Evolutionary conservation across 2,113 vertebrate species (phyloP).

Genomic region (Struthio camelus): DNA sequence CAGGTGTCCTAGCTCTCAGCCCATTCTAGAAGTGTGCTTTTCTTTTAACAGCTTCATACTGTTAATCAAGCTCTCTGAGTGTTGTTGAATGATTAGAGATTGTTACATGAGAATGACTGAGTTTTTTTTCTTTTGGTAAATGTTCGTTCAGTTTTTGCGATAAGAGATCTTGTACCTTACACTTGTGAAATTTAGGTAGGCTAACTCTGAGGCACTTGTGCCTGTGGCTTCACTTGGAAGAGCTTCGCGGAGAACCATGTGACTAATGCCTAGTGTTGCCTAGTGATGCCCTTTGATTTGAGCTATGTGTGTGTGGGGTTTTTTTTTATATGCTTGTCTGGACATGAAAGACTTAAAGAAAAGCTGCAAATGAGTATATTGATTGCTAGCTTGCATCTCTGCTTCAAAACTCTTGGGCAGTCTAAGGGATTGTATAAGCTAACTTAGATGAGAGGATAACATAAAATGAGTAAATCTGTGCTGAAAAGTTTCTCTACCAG

Average conservation of each 20-base stretch:
- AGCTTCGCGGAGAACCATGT: not conserved
- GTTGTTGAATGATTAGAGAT: not conserved
- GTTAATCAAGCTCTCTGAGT: not conserved
- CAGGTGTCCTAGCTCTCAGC: rapidly evolving
- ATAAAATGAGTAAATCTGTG: not conserved
- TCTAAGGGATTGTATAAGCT: not conserved
- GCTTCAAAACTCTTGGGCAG: not conserved
- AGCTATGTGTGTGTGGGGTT: not conserved
- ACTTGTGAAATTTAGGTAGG: not conserved
- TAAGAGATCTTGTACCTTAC: not conserved
- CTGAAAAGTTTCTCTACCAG: not conserved
- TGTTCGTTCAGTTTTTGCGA: not conserved
- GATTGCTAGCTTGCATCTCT: not conserved
- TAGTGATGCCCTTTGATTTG: not conserved
- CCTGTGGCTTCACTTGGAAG: not conserved
- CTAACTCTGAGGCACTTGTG: not conserved
- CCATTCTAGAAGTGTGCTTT: not conserved
- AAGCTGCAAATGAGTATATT: not conserved
- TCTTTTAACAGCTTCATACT: too few relatives aligned
- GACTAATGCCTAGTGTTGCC: not conserved
- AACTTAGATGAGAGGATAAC: not conserved
- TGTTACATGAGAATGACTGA: not conserved
- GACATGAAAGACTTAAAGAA: slow-evolving; percentile 30
- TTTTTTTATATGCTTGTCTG: not conserved
- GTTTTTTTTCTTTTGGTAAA: not conserved